phyloP scores from a whole-genome alignment of 2,797 vertebrate genomes.

The Esox lucius region DNA sequence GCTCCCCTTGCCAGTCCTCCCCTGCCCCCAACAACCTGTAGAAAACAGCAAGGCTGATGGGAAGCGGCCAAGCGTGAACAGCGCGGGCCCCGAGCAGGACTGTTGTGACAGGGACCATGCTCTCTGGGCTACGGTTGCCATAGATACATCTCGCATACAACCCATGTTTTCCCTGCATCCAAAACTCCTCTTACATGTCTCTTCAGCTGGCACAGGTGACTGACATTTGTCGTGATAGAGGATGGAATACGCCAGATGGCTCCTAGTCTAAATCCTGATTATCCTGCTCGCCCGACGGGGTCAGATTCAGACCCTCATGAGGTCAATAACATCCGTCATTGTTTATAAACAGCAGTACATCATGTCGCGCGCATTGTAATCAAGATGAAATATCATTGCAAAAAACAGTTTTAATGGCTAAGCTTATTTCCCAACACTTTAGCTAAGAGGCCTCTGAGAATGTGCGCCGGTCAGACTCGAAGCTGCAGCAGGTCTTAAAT shows the following conservation, averaged over 20 bases:
- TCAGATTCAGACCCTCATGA: background rate
- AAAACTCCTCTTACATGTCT: background rate
- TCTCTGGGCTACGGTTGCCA: slow-evolving; percentile 40
- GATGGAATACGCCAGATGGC: background rate
- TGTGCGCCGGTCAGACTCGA: background rate
- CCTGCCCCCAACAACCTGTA: background rate
- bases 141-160: slow-evolving; percentile 31
- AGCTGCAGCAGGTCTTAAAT: background rate
- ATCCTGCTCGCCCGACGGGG: background rate
- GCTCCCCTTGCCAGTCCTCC: background rate
- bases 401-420: background rate
- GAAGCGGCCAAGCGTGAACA: slow-evolving; percentile 56
- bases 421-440: background rate
- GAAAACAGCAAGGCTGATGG: slow-evolving; percentile 52
- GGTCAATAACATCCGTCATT: background rate
- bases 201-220: background rate
- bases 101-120: slow-evolving; percentile 24
- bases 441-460: background rate
- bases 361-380: background rate
- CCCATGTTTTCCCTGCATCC: slow-evolving; percentile 6
- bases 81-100: slow-evolving; percentile 27
- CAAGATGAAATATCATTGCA: background rate
- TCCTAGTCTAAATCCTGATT: background rate
- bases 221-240: background rate
- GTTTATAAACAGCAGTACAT: background rate